Conservation (phyloP, 2,888 invertebrate genomes). For the Mesochorus sp. region DNA sequence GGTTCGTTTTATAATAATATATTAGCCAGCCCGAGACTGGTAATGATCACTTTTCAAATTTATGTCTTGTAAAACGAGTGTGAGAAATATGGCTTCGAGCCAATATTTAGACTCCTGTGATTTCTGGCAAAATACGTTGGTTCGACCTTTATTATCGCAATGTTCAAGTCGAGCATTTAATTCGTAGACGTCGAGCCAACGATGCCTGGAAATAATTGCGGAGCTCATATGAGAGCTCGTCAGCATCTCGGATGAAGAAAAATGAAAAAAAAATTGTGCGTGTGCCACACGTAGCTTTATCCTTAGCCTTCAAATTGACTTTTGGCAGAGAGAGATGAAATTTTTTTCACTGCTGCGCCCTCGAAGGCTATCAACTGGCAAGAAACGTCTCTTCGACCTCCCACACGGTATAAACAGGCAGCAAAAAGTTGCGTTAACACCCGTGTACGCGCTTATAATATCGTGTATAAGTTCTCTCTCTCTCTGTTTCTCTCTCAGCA, state of each 20-base stretch:
- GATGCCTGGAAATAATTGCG: slow-evolving; percentile 61
- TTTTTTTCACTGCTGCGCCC: background rate
- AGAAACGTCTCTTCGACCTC: slow-evolving; percentile 37
- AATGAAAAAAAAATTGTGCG: background rate
- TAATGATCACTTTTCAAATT: slow-evolving; percentile 66
- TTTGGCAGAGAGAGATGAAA: slow-evolving; percentile 31
- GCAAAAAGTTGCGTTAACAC: slow-evolving; percentile 32
- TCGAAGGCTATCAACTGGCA: slow-evolving; percentile 17
- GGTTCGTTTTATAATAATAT: slow-evolving; percentile 39
- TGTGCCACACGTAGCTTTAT: slow-evolving; percentile 22
- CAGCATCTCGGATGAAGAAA: background rate
- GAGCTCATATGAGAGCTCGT: background rate
- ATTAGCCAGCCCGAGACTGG: slow-evolving; percentile 51
- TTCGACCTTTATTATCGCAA: slow-evolving; percentile 36
- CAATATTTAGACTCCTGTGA: slow-evolving; percentile 43
- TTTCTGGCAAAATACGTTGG: slow-evolving; percentile 54
- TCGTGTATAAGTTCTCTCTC: slow-evolving; percentile 18
- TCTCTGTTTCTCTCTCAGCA: slow-evolving; percentile 6
- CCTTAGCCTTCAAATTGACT: slow-evolving; percentile 55
- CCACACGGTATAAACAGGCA: slow-evolving; percentile 37
- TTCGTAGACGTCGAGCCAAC: slow-evolving; percentile 18
- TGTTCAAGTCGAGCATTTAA: slow-evolving; percentile 21
- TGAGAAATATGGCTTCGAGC: slow-evolving; percentile 61
- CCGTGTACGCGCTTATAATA: slow-evolving; percentile 29
- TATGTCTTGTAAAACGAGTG: slow-evolving; percentile 65